Conservation (phyloP, 1,140 invertebrate genomes). For the Pteromalus puparum region DNA sequence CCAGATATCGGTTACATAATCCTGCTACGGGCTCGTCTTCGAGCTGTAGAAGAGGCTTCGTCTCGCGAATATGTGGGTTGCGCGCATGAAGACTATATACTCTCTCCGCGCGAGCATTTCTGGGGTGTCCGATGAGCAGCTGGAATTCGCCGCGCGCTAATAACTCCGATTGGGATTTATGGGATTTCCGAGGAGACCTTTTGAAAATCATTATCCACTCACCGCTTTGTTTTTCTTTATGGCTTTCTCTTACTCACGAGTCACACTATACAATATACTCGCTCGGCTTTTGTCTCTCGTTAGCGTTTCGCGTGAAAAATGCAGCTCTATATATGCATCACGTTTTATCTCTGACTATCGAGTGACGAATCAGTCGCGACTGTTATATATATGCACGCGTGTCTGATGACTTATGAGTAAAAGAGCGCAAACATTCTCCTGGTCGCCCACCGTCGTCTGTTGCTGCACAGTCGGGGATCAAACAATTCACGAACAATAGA, state of each 20-base stretch:
- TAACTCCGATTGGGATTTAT: conserved; percentile 10
- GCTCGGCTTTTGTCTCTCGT: no score
- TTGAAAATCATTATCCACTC: no score
- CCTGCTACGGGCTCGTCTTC: not conserved
- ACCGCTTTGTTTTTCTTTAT: no score
- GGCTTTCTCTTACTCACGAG: no score
- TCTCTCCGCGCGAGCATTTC: conserved; percentile 43
- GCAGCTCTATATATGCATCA: not conserved
- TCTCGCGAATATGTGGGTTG: not conserved
- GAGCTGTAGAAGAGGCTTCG: not conserved
- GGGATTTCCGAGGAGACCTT: not conserved
- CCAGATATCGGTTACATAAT: not conserved
- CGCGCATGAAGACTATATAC: no score
- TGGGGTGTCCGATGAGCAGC: conserved; percentile 28
- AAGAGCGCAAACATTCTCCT: conserved; percentile 59
- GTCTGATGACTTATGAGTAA: conserved; percentile 62
- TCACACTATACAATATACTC: no score
- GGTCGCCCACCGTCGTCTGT: conserved; percentile 59
- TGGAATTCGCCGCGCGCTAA: conserved; percentile 14
- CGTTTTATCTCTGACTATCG: conserved; percentile 56
- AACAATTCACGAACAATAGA: conserved; percentile 64
- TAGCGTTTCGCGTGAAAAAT: not conserved
- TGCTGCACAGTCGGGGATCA: conserved; percentile 43
- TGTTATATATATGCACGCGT: not conserved
- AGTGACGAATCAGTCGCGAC: conserved; percentile 62